Percentiles rank a stretch among this genome's conserved stretches.
phyloP scores from a whole-genome alignment of 2,888 invertebrate species.

The Bellardia bayeri region DNA sequence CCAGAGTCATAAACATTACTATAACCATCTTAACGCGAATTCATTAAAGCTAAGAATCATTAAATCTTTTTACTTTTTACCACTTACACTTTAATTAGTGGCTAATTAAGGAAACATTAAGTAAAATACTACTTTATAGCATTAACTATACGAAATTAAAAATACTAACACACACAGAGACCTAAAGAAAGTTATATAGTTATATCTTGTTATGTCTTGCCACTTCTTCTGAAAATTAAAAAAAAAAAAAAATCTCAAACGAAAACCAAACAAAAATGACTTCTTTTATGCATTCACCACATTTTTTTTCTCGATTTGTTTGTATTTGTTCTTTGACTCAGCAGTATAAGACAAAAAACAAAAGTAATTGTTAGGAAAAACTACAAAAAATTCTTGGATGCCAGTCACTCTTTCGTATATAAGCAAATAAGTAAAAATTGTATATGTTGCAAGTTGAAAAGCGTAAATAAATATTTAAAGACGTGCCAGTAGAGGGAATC shows the following conservation, averaged over 20 bases:
- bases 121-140: constrained; percentile 32
- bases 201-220: neutral
- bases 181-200: neutral
- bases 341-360: neutral
- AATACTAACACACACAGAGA: neutral
- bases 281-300: neutral
- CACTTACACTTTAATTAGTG: constrained; percentile 65
- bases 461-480: constrained; percentile 20
- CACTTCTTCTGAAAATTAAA: neutral
- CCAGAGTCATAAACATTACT: constrained; percentile 18
- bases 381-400: no score
- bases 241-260: neutral
- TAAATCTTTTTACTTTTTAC: constrained; percentile 27
- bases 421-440: constrained; percentile 21
- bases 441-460: constrained; percentile 48
- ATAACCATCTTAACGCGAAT: neutral
- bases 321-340: neutral
- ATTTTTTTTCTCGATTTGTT: neutral
- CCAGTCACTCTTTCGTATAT: neutral
- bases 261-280: constrained; percentile 26
- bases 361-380: neutral
- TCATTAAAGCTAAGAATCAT: constrained; percentile 17
- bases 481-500: constrained; percentile 24
- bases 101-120: constrained; percentile 60
- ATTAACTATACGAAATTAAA: neutral